phyloP scores from a whole-genome alignment of 2,888 invertebrate genomes.

The Nysson spinosus region DNA sequence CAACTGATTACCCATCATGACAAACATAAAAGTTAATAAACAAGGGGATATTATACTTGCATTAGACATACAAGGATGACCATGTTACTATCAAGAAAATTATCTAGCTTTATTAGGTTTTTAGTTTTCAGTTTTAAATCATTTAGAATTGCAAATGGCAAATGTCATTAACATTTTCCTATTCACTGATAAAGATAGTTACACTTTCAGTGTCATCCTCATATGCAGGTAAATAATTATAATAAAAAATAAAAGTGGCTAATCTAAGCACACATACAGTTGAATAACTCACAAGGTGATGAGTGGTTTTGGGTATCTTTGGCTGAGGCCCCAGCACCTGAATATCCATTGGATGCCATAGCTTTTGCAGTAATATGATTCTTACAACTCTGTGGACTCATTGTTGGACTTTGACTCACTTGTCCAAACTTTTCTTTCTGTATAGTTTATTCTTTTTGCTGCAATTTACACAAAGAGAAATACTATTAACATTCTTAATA shows the following conservation, averaged over 20 bases:
- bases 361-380: slow-evolving; percentile 74
- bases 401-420: slow-evolving; percentile 64
- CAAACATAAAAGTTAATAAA: too few relatives aligned
- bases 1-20: too few relatives aligned
- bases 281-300: slow-evolving; percentile 76
- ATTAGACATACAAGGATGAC: too few relatives aligned
- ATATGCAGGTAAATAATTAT: slow-evolving; percentile 5
- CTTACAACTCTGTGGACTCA: slow-evolving; percentile 80
- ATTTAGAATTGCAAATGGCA: too few relatives aligned
- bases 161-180: not conserved
- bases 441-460: slow-evolving; percentile 46
- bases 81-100: too few relatives aligned
- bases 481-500: too few relatives aligned
- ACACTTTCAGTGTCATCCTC: not conserved
- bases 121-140: too few relatives aligned
- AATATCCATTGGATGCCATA: slow-evolving; percentile 74
- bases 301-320: slow-evolving; percentile 70
- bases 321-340: slow-evolving; percentile 58
- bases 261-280: slow-evolving; percentile 76
- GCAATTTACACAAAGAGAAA: slow-evolving; percentile 32
- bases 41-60: too few relatives aligned
- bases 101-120: too few relatives aligned
- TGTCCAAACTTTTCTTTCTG: slow-evolving; percentile 28
- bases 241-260: slow-evolving; percentile 66
- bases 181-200: not conserved